Evolutionary conservation across 2,113 vertebrate species (phyloP).

Genomic region (Falcunculus frontatus): DNA sequence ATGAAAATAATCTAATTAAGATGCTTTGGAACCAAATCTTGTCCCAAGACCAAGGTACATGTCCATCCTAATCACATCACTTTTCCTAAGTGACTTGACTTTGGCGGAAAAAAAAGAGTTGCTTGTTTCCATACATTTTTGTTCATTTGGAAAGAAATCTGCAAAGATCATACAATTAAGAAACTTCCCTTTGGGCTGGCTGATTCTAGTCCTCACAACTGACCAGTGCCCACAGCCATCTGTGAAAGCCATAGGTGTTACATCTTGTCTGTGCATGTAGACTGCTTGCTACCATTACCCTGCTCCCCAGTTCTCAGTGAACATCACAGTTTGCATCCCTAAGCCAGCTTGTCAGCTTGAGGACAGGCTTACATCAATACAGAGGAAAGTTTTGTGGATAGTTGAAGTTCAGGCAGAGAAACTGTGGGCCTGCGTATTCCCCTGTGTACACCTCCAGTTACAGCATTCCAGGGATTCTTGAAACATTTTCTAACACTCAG

Average conservation of each 20-base stretch:
- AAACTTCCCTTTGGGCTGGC: not conserved
- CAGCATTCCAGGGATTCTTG: not conserved
- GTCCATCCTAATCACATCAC: not conserved
- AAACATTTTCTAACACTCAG: not conserved
- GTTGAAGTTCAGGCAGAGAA: not conserved
- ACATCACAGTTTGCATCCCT: not conserved
- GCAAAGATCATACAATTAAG: not conserved
- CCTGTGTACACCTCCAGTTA: not conserved
- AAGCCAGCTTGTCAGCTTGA: not conserved
- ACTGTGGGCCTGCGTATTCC: not conserved
- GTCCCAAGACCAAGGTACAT: not conserved
- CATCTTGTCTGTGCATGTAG: too few relatives aligned
- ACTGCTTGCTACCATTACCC: not conserved
- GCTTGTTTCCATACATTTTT: not conserved
- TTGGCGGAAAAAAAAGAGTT: not conserved
- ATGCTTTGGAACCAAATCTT: not conserved
- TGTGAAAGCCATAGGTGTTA: not conserved
- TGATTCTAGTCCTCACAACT: not conserved
- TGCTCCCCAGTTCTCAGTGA: not conserved
- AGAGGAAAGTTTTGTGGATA: not conserved
- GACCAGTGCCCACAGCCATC: not conserved
- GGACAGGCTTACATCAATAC: not conserved
- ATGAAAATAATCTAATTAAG: not conserved
- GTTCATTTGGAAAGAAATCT: not conserved
- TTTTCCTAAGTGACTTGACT: not conserved